Conservation (phyloP, 2,113 vertebrate genomes). For the Lutjanus erythropterus region DNA sequence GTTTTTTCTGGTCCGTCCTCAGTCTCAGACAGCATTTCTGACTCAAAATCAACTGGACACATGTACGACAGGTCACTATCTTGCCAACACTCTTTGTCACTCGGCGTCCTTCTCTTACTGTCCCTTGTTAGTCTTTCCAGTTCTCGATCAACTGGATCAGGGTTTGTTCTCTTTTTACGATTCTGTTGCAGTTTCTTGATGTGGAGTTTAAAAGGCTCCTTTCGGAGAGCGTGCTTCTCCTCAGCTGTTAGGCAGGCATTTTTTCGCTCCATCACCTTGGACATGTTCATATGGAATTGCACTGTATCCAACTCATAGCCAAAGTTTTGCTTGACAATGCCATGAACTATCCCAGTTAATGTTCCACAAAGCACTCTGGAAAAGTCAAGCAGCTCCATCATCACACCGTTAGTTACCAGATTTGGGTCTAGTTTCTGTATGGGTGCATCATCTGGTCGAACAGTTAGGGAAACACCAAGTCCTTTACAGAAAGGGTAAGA, state of each 20-base stretch:
- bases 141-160: background rate
- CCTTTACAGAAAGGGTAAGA: conserved; percentile 23
- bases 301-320: background rate
- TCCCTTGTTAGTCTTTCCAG: background rate
- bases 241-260: background rate
- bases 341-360: background rate
- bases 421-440: conserved; percentile 26
- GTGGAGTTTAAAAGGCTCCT: conserved; percentile 1
- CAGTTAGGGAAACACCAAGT: conserved; percentile 8
- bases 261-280: conserved; percentile 15
- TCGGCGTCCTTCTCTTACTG: conserved; percentile 16
- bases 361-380: conserved; percentile 42
- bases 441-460: background rate
- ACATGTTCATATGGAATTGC: background rate
- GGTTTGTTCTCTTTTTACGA: background rate
- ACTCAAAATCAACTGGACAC: conserved; percentile 52
- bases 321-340: conserved; percentile 51
- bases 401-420: conserved; percentile 28
- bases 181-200: background rate
- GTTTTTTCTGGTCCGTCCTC: background rate
- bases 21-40: background rate
- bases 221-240: background rate
- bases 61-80: conserved; percentile 30
- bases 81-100: rapidly evolving
- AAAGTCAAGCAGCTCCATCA: conserved; percentile 53